Evolutionary conservation across 2,888 invertebrate genomes (phyloP), one percentile per base, ranked within the genome.

Genomic region (Rhamnusium bicolor): DNA sequence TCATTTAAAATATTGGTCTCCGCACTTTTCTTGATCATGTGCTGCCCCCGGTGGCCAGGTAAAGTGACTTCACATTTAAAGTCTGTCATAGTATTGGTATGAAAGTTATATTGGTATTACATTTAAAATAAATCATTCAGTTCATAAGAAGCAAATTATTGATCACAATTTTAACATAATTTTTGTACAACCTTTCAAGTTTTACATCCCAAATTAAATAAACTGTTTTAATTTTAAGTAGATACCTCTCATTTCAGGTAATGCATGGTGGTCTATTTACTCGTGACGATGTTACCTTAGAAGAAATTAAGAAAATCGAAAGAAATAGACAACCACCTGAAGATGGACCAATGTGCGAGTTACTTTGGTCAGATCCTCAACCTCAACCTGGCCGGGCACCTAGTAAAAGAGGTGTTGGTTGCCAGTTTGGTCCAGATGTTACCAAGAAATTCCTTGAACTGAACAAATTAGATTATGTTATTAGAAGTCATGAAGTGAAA

Each of bases 211-310:
- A n/a, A 24, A 24, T 2, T 24, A 24, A 24, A 24, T 6, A 24
- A 24, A 4, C 24, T 24, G 6, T 12, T 40, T 24, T 73, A 19
- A 4, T 51, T 54, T 32, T 63, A 21, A 27, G 1, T 8, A 27
- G 29, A 10, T 29, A 58, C 7, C 32, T 16, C n/a, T n/a, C 24
- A 24, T 54, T 54, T 1, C 83, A 97, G 91, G 96, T 98, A 12
- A 99, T 98, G 97, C 99, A 99, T 87, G 99, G 99, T 5, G 99
- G 99, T 2, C 90, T 99, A 68, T 99, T 99, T 90, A 94, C 95
- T n/a, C 93, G 92, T 80, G 98, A 98, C 85, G 93, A 94, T 84
- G 95, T 99, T 66, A 97, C 95, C n/a, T 89, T 99, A 67, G 95
- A 98, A 74, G 97, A 98, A 83, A 96, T 99, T 78, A 90, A 95